Percentiles rank a stretch among this genome's conserved stretches.
Evolutionary conservation across 2,888 invertebrate genomes (phyloP).

Genomic region (Orchesella flavescens): DNA sequence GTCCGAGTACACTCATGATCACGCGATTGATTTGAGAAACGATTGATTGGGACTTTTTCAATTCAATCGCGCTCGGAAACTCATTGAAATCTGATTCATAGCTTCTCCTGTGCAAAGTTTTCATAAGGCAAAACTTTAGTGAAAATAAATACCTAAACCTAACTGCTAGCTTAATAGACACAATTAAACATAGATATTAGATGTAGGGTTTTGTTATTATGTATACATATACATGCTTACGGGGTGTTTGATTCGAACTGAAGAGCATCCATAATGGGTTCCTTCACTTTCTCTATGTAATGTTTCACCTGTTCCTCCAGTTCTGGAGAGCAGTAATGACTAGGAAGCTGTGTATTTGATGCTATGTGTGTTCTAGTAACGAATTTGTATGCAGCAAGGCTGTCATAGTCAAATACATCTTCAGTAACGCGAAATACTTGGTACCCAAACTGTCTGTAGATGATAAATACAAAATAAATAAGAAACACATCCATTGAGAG

Average conservation of each 20-base stretch:
- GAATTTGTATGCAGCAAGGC: constrained; percentile 82
- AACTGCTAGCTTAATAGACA: no score
- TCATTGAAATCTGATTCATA: constrained; percentile 35
- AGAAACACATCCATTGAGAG: not conserved
- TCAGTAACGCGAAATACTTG: constrained; percentile 80
- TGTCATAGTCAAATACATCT: constrained; percentile 80
- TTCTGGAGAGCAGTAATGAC: constrained; percentile 76
- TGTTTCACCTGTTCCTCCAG: constrained; percentile 73
- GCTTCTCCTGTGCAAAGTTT: constrained; percentile 27
- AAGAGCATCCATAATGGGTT: constrained; percentile 80
- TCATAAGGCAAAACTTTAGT: no score
- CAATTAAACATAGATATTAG: not conserved
- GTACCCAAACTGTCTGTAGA: constrained; percentile 83
- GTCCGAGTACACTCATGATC: constrained; percentile 78
- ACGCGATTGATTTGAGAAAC: constrained; percentile 82
- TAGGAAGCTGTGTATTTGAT: constrained; percentile 77
- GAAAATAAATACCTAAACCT: no score
- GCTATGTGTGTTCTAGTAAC: constrained; percentile 86
- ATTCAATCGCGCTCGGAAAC: constrained; percentile 21
- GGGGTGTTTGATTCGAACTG: constrained; percentile 79
- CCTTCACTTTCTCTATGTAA: constrained; percentile 77
- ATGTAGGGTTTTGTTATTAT: not conserved
- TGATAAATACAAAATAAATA: constrained; percentile 1
- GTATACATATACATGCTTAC: constrained; percentile 75
- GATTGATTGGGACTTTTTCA: constrained; percentile 73